These are phyloP conservation scores for Suricata suricatta DNA, from an alignment of 2,113 vertebrate genomes.

Conservation along the genomic window DNA sequence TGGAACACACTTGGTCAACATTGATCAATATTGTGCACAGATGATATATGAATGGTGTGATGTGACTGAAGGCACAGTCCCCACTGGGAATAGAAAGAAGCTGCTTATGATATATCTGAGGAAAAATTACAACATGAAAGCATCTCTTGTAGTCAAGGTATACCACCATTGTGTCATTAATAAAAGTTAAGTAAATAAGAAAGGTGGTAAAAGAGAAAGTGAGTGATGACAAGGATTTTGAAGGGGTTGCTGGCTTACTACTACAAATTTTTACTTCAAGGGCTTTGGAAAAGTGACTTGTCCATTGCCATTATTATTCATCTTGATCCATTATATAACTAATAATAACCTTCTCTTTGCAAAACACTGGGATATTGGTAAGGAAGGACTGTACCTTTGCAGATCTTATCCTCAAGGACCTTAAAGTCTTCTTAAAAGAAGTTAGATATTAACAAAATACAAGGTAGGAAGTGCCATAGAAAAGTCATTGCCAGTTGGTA, in stretches of 20 bases:
- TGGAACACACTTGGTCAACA: neutral
- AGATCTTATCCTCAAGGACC: neutral
- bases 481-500: neutral
- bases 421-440: neutral
- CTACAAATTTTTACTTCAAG: neutral
- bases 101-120: neutral
- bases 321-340: neutral
- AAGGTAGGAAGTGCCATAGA: neutral
- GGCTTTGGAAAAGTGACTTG: neutral
- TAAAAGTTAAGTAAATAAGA: neutral
- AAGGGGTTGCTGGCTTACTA: neutral
- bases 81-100: neutral
- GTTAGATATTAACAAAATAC: neutral
- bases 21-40: neutral
- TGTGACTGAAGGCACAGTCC: neutral
- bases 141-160: neutral
- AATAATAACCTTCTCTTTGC: neutral
- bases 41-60: neutral
- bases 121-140: neutral
- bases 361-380: neutral
- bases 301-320: neutral
- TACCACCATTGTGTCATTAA: neutral
- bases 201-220: conserved; percentile 34
- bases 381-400: neutral
- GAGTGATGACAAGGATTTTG: neutral